A percentile compares a stretch with the other conserved stretches of the same genome.
These are phyloP conservation scores for Procambarus clarkii DNA, from an alignment of 1,140 invertebrate species.

Conservation along the genomic window DNA sequence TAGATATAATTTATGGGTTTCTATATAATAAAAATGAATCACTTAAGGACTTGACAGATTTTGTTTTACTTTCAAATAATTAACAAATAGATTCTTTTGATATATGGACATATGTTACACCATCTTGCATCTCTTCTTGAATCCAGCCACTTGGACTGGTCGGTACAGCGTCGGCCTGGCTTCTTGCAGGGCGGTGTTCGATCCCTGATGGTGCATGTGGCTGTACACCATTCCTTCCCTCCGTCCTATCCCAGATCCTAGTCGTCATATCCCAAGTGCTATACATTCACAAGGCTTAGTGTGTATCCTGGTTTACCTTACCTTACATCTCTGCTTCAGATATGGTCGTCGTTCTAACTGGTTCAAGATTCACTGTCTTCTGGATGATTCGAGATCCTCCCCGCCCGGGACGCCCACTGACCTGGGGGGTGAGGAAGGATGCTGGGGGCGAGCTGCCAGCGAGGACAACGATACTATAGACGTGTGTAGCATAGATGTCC, in stretches of 20 bases:
- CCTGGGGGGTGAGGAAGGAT: neutral
- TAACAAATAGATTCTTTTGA: too few relatives aligned
- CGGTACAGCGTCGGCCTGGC: too few relatives aligned
- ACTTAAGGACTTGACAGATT: too few relatives aligned
- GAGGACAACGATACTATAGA: neutral
- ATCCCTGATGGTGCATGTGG: neutral
- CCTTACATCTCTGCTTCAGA: neutral
- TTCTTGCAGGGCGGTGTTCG: neutral
- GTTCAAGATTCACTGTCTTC: slow-evolving; percentile 55
- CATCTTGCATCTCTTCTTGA: too few relatives aligned
- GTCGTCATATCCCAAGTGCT: neutral
- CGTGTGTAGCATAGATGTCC: neutral
- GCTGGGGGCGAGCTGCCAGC: neutral
- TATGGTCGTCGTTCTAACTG: slow-evolving; percentile 51
- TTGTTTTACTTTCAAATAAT: too few relatives aligned
- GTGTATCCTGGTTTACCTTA: neutral
- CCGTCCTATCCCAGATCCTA: neutral
- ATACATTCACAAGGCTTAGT: neutral
- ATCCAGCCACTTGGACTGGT: too few relatives aligned
- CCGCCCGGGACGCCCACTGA: neutral
- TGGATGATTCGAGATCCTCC: neutral
- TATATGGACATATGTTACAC: too few relatives aligned
- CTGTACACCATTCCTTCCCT: neutral
- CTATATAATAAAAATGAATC: too few relatives aligned
- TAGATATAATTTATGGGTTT: too few relatives aligned